Percentiles rank a stretch among this genome's conserved stretches.
These are phyloP conservation scores for Myotis brandtii DNA, from an alignment of 2,113 vertebrate genomes.

Conservation along the genomic window DNA sequence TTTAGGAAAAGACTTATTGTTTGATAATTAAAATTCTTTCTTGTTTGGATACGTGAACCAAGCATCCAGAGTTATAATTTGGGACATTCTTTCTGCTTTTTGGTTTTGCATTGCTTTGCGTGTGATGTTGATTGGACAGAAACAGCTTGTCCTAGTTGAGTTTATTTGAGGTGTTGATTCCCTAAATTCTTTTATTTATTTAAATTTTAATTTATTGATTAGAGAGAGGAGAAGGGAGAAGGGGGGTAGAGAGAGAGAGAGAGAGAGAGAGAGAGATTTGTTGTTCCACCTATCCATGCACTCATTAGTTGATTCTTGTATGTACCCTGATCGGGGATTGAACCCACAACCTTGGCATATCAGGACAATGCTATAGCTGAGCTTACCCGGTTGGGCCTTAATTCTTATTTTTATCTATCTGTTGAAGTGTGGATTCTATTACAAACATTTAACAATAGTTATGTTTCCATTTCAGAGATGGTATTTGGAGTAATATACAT, in stretches of 20 bases:
- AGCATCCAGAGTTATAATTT: neutral
- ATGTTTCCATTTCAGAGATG: conserved; percentile 31
- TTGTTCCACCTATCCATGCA: too few species aligned
- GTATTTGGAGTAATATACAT: neutral
- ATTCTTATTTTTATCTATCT: neutral
- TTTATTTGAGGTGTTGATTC: neutral
- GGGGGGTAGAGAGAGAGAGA: too few species aligned
- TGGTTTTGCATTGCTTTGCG: neutral
- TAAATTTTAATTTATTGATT: neutral
- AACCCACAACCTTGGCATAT: neutral
- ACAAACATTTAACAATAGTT: neutral
- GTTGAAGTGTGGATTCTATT: neutral
- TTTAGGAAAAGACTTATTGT: neutral
- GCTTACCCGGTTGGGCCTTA: neutral
- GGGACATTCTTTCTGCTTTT: conserved; percentile 27
- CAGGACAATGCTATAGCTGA: neutral
- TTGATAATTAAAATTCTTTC: neutral
- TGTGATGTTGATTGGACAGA: neutral
- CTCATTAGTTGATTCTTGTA: too few species aligned
- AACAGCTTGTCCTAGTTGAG: neutral
- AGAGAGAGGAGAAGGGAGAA: neutral
- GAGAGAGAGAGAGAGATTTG: too few species aligned
- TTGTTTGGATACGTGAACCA: neutral
- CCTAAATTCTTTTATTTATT: neutral
- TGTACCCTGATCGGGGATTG: too few species aligned